Percentiles rank a stretch among this genome's conserved stretches.
These are phyloP conservation scores for Cyanistes caeruleus DNA, from an alignment of 2,113 vertebrate genomes.

Conservation along the genomic window DNA sequence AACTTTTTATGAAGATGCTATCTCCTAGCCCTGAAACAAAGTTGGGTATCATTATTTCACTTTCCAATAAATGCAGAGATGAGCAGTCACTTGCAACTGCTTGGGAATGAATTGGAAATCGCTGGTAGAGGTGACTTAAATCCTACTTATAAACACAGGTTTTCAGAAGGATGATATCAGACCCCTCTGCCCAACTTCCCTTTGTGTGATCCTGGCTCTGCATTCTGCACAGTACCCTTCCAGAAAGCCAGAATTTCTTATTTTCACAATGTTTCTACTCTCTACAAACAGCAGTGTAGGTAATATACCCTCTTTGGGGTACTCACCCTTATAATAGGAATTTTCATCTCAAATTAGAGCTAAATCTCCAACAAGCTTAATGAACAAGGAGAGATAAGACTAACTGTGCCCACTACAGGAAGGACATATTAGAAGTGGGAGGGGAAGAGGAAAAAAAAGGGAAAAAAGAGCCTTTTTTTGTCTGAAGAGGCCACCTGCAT, in stretches of 20 bases:
- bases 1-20: background rate
- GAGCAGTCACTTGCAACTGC: background rate
- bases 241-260: background rate
- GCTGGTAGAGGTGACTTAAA: background rate
- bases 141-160: background rate
- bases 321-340: background rate
- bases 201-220: background rate
- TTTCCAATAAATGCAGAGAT: background rate
- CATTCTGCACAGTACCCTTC: background rate
- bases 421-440: background rate
- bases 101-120: background rate
- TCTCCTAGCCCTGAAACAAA: background rate
- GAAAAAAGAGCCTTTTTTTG: background rate
- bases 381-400: background rate
- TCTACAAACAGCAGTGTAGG: background rate
- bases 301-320: background rate
- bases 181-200: background rate
- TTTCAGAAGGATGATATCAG: background rate
- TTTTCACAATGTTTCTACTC: background rate
- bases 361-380: background rate
- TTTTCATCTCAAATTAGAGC: background rate
- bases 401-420: background rate
- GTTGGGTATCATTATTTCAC: background rate
- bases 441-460: fast-evolving
- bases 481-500: slow-evolving; percentile 49